Evolutionary conservation across 2,113 vertebrate species (phyloP).

Genomic region (Asarcornis scutulata): DNA sequence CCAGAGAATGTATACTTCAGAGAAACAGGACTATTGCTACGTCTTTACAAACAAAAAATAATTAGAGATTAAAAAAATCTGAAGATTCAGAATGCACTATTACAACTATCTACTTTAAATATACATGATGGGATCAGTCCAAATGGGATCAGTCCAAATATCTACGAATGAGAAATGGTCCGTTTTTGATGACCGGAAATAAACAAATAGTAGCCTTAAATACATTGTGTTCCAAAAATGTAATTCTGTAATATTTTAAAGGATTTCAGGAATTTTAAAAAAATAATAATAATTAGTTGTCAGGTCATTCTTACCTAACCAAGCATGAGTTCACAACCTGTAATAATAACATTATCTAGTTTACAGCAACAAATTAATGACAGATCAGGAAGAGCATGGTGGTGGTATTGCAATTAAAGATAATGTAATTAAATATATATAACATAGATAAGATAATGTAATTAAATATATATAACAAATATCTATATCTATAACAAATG

Average conservation of each 20-base stretch:
- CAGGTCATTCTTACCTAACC: not conserved
- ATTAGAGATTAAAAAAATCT: not conserved
- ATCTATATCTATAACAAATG: not conserved
- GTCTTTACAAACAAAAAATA: not conserved
- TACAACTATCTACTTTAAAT: not conserved
- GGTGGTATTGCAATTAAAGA: not conserved
- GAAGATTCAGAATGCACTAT: not conserved
- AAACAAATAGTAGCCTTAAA: not conserved
- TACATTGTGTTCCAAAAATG: not conserved
- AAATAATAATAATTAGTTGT: not conserved
- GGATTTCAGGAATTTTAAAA: not conserved
- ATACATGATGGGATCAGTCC: not conserved
- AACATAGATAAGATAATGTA: not conserved
- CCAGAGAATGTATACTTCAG: not conserved
- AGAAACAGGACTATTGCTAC: not conserved
- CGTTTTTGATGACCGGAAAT: not conserved
- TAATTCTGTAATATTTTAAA: not conserved
- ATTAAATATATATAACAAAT: not conserved
- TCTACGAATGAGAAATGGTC: not conserved
- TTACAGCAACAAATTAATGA: not conserved
- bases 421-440: not conserved
- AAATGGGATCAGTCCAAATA: not conserved
- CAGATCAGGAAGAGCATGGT: not conserved
- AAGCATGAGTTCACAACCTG: not conserved
- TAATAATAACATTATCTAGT: not conserved